Conservation (phyloP, 2,888 invertebrate genomes). For the Polydrusus pterygomalis region DNA sequence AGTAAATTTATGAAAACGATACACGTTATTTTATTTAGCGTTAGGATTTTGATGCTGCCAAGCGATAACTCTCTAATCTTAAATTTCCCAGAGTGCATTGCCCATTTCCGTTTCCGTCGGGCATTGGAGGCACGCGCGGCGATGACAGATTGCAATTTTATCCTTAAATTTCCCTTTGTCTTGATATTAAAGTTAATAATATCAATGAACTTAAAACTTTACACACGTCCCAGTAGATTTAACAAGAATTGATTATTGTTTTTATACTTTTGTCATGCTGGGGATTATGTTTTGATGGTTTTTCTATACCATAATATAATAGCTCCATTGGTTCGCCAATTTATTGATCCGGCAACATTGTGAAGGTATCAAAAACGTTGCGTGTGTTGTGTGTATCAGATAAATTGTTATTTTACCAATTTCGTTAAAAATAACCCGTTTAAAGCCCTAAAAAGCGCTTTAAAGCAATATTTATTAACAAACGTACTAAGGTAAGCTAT, state of each 20-base stretch:
- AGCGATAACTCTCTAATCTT: too few relatives aligned
- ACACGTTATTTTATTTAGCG: too few relatives aligned
- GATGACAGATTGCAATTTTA: background rate
- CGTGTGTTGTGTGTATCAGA: background rate
- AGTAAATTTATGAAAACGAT: background rate
- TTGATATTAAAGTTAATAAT: too few relatives aligned
- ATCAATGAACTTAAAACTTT: too few relatives aligned
- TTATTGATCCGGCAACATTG: background rate
- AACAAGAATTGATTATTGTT: too few relatives aligned
- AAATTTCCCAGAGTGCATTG: background rate
- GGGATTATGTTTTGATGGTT: background rate
- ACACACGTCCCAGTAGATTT: too few relatives aligned
- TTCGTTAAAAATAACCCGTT: constrained; percentile 5
- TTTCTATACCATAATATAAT: background rate
- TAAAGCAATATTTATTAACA: background rate
- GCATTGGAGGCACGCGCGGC: background rate
- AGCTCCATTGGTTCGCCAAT: background rate
- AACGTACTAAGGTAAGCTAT: constrained; percentile 2
- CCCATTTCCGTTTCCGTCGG: background rate
- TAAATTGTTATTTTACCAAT: background rate
- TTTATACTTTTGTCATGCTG: too few relatives aligned
- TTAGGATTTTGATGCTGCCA: too few relatives aligned
- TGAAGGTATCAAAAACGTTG: background rate
- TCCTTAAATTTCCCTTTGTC: background rate
- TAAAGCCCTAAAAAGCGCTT: background rate